Percentiles rank a stretch among this genome's conserved stretches.
Evolutionary conservation across 2,888 invertebrate genomes (phyloP).

Genomic region (Nebria salina): DNA sequence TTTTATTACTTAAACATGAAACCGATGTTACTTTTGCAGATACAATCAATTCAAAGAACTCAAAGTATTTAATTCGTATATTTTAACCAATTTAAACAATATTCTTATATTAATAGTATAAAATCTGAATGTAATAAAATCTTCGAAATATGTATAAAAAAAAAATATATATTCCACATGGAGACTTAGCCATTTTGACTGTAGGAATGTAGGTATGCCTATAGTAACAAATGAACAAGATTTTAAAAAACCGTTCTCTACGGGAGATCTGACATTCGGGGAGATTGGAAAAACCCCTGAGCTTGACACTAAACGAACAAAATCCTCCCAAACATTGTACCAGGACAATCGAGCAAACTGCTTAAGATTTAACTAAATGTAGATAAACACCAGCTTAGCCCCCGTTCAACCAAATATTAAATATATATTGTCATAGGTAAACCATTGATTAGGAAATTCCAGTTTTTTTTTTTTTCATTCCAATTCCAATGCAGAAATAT

Average conservation of each 20-base stretch:
- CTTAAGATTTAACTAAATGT: conserved; percentile 1
- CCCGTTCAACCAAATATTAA: background rate
- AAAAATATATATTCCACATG: background rate
- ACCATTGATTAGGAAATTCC: conserved; percentile 13
- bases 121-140: no score
- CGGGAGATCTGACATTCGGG: background rate
- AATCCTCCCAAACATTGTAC: conserved; percentile 12
- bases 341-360: background rate
- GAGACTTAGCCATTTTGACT: background rate
- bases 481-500: background rate
- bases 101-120: no score
- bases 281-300: conserved; percentile 26
- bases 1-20: no score
- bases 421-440: background rate
- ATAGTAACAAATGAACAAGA: background rate
- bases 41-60: no score
- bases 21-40: no score
- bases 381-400: background rate
- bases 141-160: no score
- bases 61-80: no score
- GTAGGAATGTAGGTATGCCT: background rate
- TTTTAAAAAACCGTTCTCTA: conserved; percentile 19
- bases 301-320: background rate
- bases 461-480: background rate
- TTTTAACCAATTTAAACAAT: no score